phyloP scores from a whole-genome alignment of 2,797 vertebrate species.

The Phaenicophaeus curvirostris region DNA sequence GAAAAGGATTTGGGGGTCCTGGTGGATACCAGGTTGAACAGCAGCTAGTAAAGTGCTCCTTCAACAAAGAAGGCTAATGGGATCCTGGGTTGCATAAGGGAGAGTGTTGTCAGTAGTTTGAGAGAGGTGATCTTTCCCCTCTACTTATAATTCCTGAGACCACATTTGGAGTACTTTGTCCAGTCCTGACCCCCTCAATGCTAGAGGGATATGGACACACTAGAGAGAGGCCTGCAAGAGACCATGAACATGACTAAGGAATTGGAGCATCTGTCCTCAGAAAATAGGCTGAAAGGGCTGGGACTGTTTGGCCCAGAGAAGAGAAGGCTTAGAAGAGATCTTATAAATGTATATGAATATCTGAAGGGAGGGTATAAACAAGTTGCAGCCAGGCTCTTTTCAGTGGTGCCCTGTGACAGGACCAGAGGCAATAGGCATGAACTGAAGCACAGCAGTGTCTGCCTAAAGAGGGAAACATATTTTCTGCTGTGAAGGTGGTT shows the following conservation, averaged over 20 bases:
- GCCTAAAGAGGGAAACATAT: not conserved
- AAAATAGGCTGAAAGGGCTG: not conserved
- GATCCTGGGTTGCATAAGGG: not conserved
- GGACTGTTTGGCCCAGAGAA: not conserved
- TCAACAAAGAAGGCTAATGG: not conserved
- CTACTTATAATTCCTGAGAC: not conserved
- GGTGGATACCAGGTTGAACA: not conserved
- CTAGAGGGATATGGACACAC: no score
- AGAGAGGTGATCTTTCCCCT: not conserved
- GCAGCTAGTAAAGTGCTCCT: not conserved
- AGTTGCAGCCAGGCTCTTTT: not conserved
- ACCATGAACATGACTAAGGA: no score
- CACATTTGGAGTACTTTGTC: not conserved
- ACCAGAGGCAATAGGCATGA: not conserved
- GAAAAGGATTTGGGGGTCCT: no score
- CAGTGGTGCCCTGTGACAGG: not conserved
- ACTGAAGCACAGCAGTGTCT: not conserved
- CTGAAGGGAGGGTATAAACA: not conserved
- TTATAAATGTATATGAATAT: not conserved
- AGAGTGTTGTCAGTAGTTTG: not conserved
- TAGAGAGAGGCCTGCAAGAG: no score
- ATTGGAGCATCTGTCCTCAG: not conserved
- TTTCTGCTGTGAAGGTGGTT: not conserved
- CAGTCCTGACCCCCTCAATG: no score
- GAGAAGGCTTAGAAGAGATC: not conserved